A percentile compares a stretch with the other conserved stretches of the same genome.
These are phyloP conservation scores for Zaprionus vittiger DNA, from an alignment of 1,140 invertebrate species.

Conservation along the genomic window DNA sequence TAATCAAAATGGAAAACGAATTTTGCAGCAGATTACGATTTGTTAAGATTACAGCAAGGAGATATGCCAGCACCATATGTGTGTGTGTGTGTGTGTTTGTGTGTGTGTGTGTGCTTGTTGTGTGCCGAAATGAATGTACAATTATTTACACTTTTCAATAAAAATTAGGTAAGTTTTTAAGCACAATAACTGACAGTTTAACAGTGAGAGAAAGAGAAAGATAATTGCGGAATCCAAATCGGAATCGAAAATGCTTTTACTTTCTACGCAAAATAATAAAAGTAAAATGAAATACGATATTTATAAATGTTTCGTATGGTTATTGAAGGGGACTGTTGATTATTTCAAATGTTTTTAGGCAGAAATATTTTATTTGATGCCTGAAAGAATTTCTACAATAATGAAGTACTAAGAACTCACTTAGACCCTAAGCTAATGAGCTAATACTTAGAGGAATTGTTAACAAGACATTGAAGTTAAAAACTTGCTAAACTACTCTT, in stretches of 20 bases:
- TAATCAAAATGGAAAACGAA: conserved; percentile 66
- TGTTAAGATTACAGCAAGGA: conserved; percentile 27
- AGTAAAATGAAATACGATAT: neutral
- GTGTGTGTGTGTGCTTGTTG: neutral
- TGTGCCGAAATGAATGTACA: conserved; percentile 1
- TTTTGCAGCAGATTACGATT: conserved; percentile 43
- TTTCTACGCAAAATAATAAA: conserved; percentile 6
- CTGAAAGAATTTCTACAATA: too few species aligned
- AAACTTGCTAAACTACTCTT: neutral
- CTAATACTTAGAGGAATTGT: too few species aligned
- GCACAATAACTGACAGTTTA: conserved; percentile 8
- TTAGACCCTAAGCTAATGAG: too few species aligned
- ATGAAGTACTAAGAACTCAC: too few species aligned
- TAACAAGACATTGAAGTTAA: neutral
- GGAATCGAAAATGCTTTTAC: neutral
- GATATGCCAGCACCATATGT: conserved; percentile 1
- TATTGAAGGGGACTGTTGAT: too few species aligned
- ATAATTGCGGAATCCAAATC: conserved; percentile 15
- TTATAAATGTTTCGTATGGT: neutral
- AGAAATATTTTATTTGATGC: too few species aligned
- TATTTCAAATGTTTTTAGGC: too few species aligned
- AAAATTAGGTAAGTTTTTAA: conserved; percentile 9
- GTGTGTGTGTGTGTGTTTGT: neutral
- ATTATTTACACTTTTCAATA: conserved; percentile 12
- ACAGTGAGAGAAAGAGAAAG: conserved; percentile 11